Conservation (phyloP, 2,888 invertebrate genomes). For the Drosophila merina region DNA sequence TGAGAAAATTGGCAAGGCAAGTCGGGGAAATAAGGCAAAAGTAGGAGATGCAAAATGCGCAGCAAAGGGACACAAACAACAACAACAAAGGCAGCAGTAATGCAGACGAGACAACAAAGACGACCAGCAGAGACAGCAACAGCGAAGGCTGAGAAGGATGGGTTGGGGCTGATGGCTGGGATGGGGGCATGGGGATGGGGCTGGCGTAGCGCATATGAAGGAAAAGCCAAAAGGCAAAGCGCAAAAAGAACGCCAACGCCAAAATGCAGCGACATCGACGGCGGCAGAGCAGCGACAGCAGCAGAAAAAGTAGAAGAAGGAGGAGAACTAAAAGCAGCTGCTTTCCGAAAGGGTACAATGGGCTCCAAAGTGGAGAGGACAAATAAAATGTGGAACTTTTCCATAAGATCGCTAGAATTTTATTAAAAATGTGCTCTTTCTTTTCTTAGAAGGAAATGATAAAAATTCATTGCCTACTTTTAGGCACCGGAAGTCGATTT, state of each 20-base stretch:
- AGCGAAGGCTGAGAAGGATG: constrained; percentile 25
- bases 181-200: constrained; percentile 15
- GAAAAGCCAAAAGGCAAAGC: constrained; percentile 66
- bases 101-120: constrained; percentile 74
- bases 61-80: constrained; percentile 39
- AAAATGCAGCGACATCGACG: constrained; percentile 64
- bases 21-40: constrained; percentile 38
- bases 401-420: no score
- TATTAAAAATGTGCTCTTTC: no score
- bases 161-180: constrained; percentile 15
- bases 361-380: not conserved
- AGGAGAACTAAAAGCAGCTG: constrained; percentile 39
- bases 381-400: not conserved
- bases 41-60: constrained; percentile 58
- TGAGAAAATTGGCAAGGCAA: constrained; percentile 60
- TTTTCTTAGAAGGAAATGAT: not conserved
- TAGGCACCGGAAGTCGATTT: not conserved
- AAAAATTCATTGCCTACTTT: not conserved
- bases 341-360: constrained; percentile 38
- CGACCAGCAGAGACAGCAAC: constrained; percentile 40
- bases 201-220: constrained; percentile 49
- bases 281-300: constrained; percentile 32
- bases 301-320: constrained; percentile 17
- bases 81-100: constrained; percentile 22
- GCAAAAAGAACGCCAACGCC: constrained; percentile 76